These are phyloP conservation scores for Salminus brasiliensis DNA, from an alignment of 2,113 vertebrate genomes.

Conservation along the genomic window DNA sequence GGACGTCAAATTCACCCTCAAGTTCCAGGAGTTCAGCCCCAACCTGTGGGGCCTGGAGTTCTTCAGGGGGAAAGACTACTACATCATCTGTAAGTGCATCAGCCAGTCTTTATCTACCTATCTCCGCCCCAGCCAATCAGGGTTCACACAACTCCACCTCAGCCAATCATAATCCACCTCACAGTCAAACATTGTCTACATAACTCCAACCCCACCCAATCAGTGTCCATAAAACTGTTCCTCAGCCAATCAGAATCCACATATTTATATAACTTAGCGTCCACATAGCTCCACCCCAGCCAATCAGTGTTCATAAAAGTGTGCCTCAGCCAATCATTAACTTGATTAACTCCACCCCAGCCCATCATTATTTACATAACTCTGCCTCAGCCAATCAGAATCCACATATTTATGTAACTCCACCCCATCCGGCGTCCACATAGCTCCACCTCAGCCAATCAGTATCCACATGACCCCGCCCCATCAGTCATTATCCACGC, in stretches of 20 bases:
- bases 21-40: slow-evolving; percentile 99
- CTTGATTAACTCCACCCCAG: too few relatives aligned
- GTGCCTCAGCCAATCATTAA: not conserved
- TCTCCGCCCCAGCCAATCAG: not conserved
- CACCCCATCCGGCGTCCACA: not conserved
- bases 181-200: not conserved
- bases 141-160: not conserved
- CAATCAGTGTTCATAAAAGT: not conserved
- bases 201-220: not conserved
- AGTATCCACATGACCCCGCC: not conserved
- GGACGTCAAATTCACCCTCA: slow-evolving; percentile 99
- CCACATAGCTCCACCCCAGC: not conserved
- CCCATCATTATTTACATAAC: too few relatives aligned
- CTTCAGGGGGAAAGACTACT: slow-evolving; percentile 95
- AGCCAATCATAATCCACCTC: not conserved
- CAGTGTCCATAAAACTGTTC: not conserved
- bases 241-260: not conserved
- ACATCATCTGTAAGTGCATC: slow-evolving; percentile 96
- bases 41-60: slow-evolving; percentile 99
- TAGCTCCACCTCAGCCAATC: not conserved
- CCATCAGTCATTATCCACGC: not conserved
- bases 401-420: not conserved
- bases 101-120: not conserved
- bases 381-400: not conserved
- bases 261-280: not conserved